Base-by-base conservation (phyloP, 2,888 invertebrate genomes). In the Metopia argyrocephala region DNA sequence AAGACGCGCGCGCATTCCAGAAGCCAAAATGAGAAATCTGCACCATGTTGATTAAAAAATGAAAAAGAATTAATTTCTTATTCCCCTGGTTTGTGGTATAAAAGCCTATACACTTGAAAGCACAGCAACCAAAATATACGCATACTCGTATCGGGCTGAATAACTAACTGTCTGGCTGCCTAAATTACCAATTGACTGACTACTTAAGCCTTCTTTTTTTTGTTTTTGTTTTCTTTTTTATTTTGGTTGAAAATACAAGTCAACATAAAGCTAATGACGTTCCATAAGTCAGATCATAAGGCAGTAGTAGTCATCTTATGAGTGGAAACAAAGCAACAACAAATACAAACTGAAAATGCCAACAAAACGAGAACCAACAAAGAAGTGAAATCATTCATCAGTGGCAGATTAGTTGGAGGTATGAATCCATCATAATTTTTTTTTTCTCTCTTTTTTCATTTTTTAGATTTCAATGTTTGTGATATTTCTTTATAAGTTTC, bases 351-450 rank as follows among this genome's bases (percentile, higher is more conserved):
- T 56, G 48, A 59, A 20, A 54, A 18, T 12, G 27, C 5, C 18
- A 48, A n/a, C n/a, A n/a, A 21, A 64, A 52, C 31, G 15, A 15
- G 15, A 69, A 57, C 64, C 69, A 74, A 48, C 71, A 64, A 78
- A 73, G 66, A 78, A 78, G 70, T 75, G 70, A 86, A 87, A 88
- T 89, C 89, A 89, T 89, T 89, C 89, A 89, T 89, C 89, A 89
- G 90, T 89, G 89, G 89, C 89, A 89, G 87, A 89, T 89, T 87
- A 89, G 89, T 88, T 89, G 89, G 89, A 87, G 90, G 89, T 89
- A 89, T 84, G 86, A 89, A 89, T 89, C 89, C 89, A 90, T 86
- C 86, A 86, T 89, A 85, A 54, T 66, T 28, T 59, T 69, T 62
- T 61, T 56, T 65, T 78, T 79, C 86, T 45, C 4, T 23, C 12